phyloP scores from a whole-genome alignment of 2,888 invertebrate genomes.

The Choristoneura rosaceana region DNA sequence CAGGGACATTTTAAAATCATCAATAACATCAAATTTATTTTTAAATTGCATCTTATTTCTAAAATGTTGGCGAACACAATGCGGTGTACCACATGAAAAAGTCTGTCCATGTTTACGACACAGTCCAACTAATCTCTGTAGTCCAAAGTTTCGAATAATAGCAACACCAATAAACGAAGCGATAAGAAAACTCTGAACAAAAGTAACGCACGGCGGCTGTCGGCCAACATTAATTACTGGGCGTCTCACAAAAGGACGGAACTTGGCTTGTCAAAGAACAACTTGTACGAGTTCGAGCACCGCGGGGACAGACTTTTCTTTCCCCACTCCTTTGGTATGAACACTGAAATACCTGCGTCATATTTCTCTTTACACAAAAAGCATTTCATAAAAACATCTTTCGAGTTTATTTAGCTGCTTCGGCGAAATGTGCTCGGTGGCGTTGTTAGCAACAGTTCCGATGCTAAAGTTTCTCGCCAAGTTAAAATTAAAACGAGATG shows the following conservation, averaged over 20 bases:
- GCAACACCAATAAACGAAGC: constrained; percentile 59
- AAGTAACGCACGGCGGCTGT: constrained; percentile 55
- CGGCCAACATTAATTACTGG: constrained; percentile 74
- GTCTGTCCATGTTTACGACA: constrained; percentile 7
- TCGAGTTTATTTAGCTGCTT: constrained; percentile 65
- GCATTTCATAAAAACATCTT: constrained; percentile 56
- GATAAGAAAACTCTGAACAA: constrained; percentile 64
- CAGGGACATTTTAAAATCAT: too few species aligned
- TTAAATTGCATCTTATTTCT: not conserved
- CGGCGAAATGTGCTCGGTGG: constrained; percentile 52
- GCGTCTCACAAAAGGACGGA: constrained; percentile 60
- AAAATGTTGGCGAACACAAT: not conserved
- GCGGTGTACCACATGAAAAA: constrained; percentile 9
- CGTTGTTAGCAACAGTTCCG: constrained; percentile 56
- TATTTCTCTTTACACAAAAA: constrained; percentile 56
- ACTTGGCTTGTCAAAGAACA: constrained; percentile 65
- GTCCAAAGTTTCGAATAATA: constrained; percentile 59
- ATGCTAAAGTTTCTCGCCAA: constrained; percentile 62
- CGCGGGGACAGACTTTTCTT: constrained; percentile 52
- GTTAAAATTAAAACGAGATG: constrained; percentile 71
- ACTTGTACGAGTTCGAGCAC: constrained; percentile 57
- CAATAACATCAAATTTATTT: too few species aligned
- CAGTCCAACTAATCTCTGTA: constrained; percentile 40
- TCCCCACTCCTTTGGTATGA: constrained; percentile 52
- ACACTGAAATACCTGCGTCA: constrained; percentile 59